These are phyloP conservation scores for Diarsia mendica DNA, from an alignment of 2,888 invertebrate species.

Conservation along the genomic window DNA sequence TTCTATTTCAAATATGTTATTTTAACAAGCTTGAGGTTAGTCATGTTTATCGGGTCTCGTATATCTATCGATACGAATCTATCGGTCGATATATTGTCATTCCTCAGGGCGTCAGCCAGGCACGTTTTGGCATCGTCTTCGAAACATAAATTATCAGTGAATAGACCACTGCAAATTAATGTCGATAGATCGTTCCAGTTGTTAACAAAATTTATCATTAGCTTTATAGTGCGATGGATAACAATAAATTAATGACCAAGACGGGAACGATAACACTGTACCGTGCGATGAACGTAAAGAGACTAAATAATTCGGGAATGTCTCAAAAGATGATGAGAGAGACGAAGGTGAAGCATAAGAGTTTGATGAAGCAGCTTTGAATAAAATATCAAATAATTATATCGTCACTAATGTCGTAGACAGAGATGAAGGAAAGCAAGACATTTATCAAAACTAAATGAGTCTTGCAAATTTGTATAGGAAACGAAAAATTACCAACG, in stretches of 20 bases:
- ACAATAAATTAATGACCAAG: slow-evolving; percentile 56
- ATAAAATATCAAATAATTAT: slow-evolving; percentile 45
- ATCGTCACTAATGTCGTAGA: slow-evolving; percentile 14
- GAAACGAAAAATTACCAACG: slow-evolving; percentile 9
- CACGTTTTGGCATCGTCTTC: slow-evolving; percentile 71
- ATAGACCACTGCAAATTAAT: slow-evolving; percentile 63
- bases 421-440: slow-evolving; percentile 30
- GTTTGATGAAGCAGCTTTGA: slow-evolving; percentile 36
- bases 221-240: slow-evolving; percentile 49
- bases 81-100: slow-evolving; percentile 70
- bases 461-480: slow-evolving; percentile 4
- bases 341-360: slow-evolving; percentile 8
- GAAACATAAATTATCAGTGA: slow-evolving; percentile 69
- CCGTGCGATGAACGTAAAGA: not conserved
- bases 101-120: slow-evolving; percentile 64
- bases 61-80: slow-evolving; percentile 64
- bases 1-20: slow-evolving; percentile 59
- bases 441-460: slow-evolving; percentile 43
- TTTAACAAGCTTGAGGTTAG: slow-evolving; percentile 52
- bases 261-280: slow-evolving; percentile 17
- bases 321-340: slow-evolving; percentile 6
- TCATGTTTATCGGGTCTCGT: slow-evolving; percentile 59
- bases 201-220: slow-evolving; percentile 69
- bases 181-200: slow-evolving; percentile 69
- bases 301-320: not conserved